phyloP scores from a whole-genome alignment of 2,888 invertebrate species.

The Micoletzkya japonica region DNA sequence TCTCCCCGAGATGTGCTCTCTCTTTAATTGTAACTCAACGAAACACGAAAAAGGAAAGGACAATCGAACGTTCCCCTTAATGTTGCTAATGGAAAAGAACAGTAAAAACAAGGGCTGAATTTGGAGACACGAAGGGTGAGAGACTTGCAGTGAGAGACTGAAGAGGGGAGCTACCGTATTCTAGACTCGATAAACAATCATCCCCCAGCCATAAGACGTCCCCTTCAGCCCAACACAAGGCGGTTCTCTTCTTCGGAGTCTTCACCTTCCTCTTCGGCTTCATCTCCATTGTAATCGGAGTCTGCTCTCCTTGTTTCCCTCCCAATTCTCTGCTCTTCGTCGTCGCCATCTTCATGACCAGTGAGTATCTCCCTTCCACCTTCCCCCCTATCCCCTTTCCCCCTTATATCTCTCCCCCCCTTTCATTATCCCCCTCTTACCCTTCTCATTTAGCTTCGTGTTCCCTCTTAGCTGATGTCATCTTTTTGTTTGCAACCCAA shows the following conservation, averaged over 20 bases:
- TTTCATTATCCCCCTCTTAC: background rate
- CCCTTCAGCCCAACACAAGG: constrained; percentile 52
- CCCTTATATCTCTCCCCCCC: background rate
- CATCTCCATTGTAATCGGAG: constrained; percentile 34
- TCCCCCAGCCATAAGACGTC: background rate
- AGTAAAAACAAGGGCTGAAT: background rate
- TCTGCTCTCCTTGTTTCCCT: constrained; percentile 51
- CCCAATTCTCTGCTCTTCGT: constrained; percentile 49
- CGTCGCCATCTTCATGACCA: constrained; percentile 49
- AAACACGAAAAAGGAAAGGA: too few relatives aligned
- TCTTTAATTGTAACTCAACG: too few relatives aligned
- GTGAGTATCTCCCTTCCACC: constrained; percentile 31
- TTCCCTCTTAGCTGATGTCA: constrained; percentile 43
- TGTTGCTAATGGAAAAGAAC: background rate
- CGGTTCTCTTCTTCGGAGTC: constrained; percentile 49
- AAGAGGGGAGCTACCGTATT: too few relatives aligned
- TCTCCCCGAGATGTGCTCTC: too few relatives aligned
- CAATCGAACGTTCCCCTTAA: too few relatives aligned
- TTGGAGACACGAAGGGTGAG: background rate
- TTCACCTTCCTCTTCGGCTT: constrained; percentile 49
- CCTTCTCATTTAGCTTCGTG: constrained; percentile 35
- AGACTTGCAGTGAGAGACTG: background rate
- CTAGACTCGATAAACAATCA: too few relatives aligned
- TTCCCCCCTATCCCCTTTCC: too few relatives aligned
- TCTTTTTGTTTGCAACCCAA: constrained; percentile 41